Percentiles rank a stretch among this genome's conserved stretches.
Conservation (phyloP, 1,140 invertebrate species). For the Panulirus ornatus region DNA sequence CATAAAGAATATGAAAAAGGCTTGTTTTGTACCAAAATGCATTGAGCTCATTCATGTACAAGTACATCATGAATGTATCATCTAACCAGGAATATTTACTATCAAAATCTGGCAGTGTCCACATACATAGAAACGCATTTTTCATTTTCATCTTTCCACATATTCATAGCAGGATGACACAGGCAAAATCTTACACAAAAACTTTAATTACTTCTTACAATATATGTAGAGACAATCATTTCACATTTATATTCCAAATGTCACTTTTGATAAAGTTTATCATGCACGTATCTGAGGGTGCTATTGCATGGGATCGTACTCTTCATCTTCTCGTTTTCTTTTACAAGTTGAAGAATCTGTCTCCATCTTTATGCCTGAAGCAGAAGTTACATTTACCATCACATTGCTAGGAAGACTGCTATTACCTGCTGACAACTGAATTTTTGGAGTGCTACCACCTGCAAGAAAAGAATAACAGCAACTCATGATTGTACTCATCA, state of each 20-base stretch:
- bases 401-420: constrained; percentile 38
- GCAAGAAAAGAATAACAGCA: neutral
- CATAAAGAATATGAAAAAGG: too few species aligned
- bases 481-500: too few species aligned
- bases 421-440: constrained; percentile 48
- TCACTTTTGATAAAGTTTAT: neutral
- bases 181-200: neutral
- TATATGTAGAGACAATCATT: too few species aligned
- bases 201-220: too few species aligned
- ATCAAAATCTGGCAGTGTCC: neutral
- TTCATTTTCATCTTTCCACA: neutral
- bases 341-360: constrained; percentile 39
- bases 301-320: constrained; percentile 37
- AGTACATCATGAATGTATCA: neutral
- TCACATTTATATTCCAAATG: neutral
- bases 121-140: neutral
- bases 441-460: constrained; percentile 48
- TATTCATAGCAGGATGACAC: neutral
- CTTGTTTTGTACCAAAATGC: neutral
- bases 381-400: constrained; percentile 45
- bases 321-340: constrained; percentile 56
- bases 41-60: neutral
- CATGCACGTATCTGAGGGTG: too few species aligned
- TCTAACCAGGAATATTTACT: too few species aligned
- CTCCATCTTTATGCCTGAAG: constrained; percentile 46